Percentiles rank a stretch among this genome's conserved stretches.
phyloP scores from a whole-genome alignment of 2,888 invertebrate genomes.

The Slavum lentiscoides region DNA sequence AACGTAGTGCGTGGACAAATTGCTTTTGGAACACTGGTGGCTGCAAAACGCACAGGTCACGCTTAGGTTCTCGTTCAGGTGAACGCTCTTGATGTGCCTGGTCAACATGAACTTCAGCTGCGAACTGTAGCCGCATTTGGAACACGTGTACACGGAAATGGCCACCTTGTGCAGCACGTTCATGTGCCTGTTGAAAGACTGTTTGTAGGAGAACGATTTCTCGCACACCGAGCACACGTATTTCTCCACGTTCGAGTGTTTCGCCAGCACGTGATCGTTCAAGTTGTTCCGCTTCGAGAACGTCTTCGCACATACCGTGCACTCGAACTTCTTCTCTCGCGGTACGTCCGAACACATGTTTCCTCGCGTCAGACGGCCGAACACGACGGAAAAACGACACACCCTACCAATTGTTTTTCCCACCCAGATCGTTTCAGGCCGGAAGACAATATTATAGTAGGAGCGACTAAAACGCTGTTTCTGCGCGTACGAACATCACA shows the following conservation, averaged over 20 bases:
- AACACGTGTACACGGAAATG: constrained; percentile 40
- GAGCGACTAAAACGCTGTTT: too few species aligned
- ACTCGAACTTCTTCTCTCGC: constrained; percentile 26
- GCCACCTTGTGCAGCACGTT: constrained; percentile 37
- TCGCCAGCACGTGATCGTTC: constrained; percentile 36
- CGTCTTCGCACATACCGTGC: constrained; percentile 28
- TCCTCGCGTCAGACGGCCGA: neutral
- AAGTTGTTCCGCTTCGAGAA: constrained; percentile 41
- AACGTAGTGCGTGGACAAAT: constrained; percentile 55
- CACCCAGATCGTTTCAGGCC: too few species aligned
- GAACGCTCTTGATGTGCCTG: constrained; percentile 36
- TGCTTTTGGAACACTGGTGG: constrained; percentile 49
- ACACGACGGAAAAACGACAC: too few species aligned
- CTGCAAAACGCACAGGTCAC: constrained; percentile 54
- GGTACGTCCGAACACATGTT: constrained; percentile 8
- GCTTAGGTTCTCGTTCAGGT: constrained; percentile 43
- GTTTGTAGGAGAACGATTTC: constrained; percentile 42
- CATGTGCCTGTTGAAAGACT: constrained; percentile 46
- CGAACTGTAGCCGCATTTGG: constrained; percentile 45
- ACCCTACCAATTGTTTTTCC: too few species aligned
- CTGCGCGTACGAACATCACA: too few species aligned
- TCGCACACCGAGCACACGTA: constrained; percentile 30
- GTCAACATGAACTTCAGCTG: constrained; percentile 45
- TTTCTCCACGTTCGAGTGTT: constrained; percentile 35
- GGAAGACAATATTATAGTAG: too few species aligned